Evolutionary conservation across 2,888 invertebrate genomes (phyloP).

Genomic region (Oligia strigilis): DNA sequence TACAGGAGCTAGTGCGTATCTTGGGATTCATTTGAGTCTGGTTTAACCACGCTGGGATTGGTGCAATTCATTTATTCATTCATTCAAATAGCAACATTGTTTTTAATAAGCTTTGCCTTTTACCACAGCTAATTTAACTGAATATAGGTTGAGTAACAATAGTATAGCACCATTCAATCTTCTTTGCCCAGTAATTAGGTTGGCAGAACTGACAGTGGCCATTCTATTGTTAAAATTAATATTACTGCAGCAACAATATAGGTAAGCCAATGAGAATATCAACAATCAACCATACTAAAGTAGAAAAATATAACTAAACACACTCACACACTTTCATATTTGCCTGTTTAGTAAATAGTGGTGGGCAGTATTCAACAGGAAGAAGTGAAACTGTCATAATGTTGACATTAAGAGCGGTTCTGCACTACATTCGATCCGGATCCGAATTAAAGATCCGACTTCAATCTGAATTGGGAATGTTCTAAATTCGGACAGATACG

Average conservation of each 20-base stretch:
- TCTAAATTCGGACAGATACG: no score
- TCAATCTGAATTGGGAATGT: no score
- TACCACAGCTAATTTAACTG: not conserved
- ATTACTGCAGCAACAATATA: not conserved
- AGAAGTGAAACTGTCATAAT: no score
- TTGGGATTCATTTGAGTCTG: no score
- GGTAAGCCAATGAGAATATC: not conserved
- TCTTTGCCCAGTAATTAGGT: not conserved
- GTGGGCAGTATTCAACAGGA: not conserved
- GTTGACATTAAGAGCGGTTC: not conserved
- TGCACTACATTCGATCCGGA: no score
- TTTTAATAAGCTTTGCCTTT: not conserved
- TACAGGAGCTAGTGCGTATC: no score
- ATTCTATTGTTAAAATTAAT: not conserved
- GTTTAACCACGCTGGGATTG: no score
- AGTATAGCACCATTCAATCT: not conserved
- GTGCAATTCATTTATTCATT: no score
- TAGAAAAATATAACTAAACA: not conserved
- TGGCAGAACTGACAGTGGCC: not conserved
- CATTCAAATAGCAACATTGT: not conserved
- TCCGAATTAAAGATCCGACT: no score
- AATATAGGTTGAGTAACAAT: not conserved
- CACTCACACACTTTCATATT: not conserved
- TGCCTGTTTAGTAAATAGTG: not conserved
- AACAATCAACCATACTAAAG: not conserved